These are phyloP conservation scores for Pollicipes pollicipes DNA, from an alignment of 1,140 invertebrate species.

Conservation along the genomic window DNA sequence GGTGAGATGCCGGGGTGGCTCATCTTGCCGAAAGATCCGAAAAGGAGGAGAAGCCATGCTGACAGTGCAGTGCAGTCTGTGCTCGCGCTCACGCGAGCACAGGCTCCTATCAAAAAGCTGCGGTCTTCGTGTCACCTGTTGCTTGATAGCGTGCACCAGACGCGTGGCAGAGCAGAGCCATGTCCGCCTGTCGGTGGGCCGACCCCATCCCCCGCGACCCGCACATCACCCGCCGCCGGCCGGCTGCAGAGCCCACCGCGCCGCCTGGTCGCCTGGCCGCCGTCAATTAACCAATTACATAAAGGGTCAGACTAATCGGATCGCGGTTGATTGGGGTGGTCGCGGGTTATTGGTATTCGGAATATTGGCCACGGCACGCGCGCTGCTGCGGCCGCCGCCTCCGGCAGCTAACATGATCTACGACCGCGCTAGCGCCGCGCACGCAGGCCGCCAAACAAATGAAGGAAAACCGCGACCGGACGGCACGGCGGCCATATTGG, in stretches of 20 bases:
- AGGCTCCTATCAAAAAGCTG: no score
- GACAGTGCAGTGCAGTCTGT: no score
- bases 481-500: not conserved
- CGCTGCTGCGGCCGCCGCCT: no score
- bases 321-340: not conserved
- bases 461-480: not conserved
- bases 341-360: not conserved
- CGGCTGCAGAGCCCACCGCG: not conserved
- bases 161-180: no score
- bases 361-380: not conserved
- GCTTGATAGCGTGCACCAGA: no score
- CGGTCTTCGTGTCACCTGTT: no score
- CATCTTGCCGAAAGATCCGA: no score
- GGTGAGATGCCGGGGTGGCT: no score
- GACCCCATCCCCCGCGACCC: no score
- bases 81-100: no score
- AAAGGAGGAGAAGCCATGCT: no score
- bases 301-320: not conserved
- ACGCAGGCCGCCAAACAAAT: not conserved
- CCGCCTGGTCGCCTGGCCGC: not conserved
- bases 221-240: not conserved
- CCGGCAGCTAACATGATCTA: not conserved
- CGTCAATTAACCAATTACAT: constrained; percentile 2
- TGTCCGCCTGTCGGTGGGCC: no score
- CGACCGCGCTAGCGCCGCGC: not conserved